Base-by-base conservation (phyloP, 2,113 vertebrate species). In the Lethenteron reissneri region DNA sequence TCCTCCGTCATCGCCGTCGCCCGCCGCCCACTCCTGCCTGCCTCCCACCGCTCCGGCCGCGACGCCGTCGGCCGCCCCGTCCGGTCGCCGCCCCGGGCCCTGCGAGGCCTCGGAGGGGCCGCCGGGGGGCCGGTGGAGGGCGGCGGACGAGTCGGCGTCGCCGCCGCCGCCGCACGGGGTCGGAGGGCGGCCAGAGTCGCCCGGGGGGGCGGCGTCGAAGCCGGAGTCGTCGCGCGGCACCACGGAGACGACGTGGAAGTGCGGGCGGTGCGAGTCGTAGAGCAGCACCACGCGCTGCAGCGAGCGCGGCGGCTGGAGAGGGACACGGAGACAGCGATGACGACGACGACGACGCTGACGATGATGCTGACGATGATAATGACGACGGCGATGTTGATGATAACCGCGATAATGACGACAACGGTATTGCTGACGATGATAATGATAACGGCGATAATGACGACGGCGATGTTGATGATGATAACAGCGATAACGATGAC, bases 201-300 rank as follows among this genome's bases (percentile, higher is more conserved):
- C 25, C 25, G 25, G 25, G 25, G 25, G 5, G 25, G 3, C 25
- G 25, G 25, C 3, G 25, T 41, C 25, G 25, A 4, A 41, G 25
- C 25, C 5, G 25, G 25, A 2, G 21, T 21, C 25, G 25, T 41
- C 25, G 25, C 25, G 25, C 25, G 25, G 25, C 25, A 41, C 25
- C 25, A 99, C 88, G 70, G 85, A 86, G 74, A 84, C 82, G 75
- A 99, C 89, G 81, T 82, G 92, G 74, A 99, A 99, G 81, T 99
- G 92, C 72, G 94, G 92, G 70, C 92, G 86, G 81, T 99, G 90
- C 77, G 94, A 92, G 74, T 99, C 94, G 9, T 99, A 97, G 59
- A 99, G 89, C 79, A 99, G 80, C 71, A 91, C 94, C 74, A 95
- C 89, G 71, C 90, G 87, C 76, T 83, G 85, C 75, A 99, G 82